Base-by-base conservation (phyloP, 2,113 vertebrate genomes). In the Chlorocebus sabaeus region DNA sequence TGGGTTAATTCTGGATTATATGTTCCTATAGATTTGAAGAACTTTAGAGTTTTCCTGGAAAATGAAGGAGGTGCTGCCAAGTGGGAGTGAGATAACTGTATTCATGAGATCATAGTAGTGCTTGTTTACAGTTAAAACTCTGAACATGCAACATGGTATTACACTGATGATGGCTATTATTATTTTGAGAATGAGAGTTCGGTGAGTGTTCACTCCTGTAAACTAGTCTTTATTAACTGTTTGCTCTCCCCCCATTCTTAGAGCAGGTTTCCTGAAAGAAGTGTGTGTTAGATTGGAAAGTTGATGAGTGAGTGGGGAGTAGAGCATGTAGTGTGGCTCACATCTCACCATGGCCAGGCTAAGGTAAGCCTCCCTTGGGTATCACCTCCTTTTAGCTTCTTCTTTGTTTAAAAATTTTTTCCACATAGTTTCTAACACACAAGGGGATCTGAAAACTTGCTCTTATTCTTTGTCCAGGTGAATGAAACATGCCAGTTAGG, bases 1-100 rank as follows among this genome's bases (percentile, higher is more conserved):
- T 55, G 52, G 50, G 52, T 73, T 93, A 76, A 61, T 95, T 92
- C 82, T n/a, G 59, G 35, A 48, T 59, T 55, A 43, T 89, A 94
- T 94, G 67, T 95, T 97, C 68, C 64, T 32, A n/a, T 7, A 85
- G 45, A 82, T 82, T 79, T 85, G 76, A 85, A 64, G 82, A 96
- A 88, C 84, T 95, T 96, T 7, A 94, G 78, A 64, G 67, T 88
- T 92, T 96, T 72, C 90, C 61, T 90, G 78, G 59, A 92, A 93
- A 88, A 40, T 55, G 17, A 40, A 79, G 70, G 38, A 89, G n/a
- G 61, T 61, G 40, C 86, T 92, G n/a, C 55, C 27, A 94, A 72
- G 80, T 67, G 3, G 52, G 50, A 61, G 48, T 45, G 14, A 67
- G 27, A 40, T 23, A 88, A 48, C 30, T 50, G 43, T 85, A 55